These are phyloP conservation scores for Porites rus DNA, from an alignment of 92 coral and sea anemone species.

Conservation along the genomic window DNA sequence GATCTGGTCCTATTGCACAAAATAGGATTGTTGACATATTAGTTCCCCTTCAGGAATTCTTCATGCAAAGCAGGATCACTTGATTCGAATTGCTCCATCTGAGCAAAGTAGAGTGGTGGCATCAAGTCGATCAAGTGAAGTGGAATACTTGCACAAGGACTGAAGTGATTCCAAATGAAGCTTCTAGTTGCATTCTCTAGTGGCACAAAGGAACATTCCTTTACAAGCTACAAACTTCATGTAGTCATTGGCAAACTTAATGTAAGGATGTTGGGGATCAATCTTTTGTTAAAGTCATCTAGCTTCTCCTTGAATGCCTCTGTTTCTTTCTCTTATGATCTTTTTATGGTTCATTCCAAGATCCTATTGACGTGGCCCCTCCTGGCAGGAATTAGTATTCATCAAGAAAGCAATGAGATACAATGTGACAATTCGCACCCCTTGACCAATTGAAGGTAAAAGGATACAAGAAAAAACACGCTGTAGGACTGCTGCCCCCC, in stretches of 20 bases:
- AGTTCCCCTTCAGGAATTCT: constrained; percentile 33
- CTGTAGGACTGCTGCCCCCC: too few relatives aligned
- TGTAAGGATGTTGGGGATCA: constrained; percentile 35
- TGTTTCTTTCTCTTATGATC: constrained; percentile 33
- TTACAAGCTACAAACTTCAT: constrained; percentile 53
- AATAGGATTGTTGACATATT: constrained; percentile 57
- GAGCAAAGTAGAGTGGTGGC: constrained; percentile 68
- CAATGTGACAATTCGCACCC: neutral
- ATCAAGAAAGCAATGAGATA: constrained; percentile 5
- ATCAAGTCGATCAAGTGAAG: neutral
- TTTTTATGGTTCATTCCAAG: constrained; percentile 23
- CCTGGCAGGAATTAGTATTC: constrained; percentile 38
- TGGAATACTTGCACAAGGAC: constrained; percentile 1
- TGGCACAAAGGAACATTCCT: constrained; percentile 43
- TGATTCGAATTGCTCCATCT: constrained; percentile 47
- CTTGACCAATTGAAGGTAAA: too few relatives aligned
- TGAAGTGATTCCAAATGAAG: constrained; percentile 61
- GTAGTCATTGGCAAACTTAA: constrained; percentile 41
- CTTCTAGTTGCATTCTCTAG: constrained; percentile 54
- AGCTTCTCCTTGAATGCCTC: constrained; percentile 41
- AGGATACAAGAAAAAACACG: too few relatives aligned
- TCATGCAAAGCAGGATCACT: constrained; percentile 26
- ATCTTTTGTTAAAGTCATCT: constrained; percentile 35
- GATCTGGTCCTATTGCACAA: constrained; percentile 41
- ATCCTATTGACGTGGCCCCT: constrained; percentile 10